Evolutionary conservation across 2,888 invertebrate species (phyloP), one percentile per base, ranked within the genome.

Genomic region (Apoderus coryli): DNA sequence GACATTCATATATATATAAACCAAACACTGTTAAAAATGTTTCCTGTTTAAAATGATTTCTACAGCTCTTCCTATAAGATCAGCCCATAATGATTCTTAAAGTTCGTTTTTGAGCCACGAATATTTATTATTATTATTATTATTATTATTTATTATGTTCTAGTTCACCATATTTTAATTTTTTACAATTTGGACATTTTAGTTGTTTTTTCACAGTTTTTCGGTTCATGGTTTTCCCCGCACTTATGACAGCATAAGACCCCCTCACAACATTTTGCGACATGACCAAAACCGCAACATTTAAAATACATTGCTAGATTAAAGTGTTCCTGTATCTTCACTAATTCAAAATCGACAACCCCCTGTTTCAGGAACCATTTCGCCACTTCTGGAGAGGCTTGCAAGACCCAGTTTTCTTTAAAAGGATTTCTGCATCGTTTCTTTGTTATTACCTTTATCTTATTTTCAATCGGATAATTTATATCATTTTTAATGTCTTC

Each of bases 401-500:
- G n/a, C 12, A 31, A 10, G 12, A 27, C 13, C 31, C 26, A 31
- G 12, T 31, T 31, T 31, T 26, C 31, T 14, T 31, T 31, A 16
- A 7, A 4, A 2, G 9, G 4, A 19, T 31, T 31, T 25, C 31
- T 14, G 19, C 24, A 31, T 25, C 10, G 15, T 3, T 25, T 31
- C 13, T 25, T 31, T 4, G 16, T 14, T 4, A 31, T 14, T 10
- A 31, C 12, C 15, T 31, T 26, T 12, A 16, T 31, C 22, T 26
- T 9, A 13, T 16, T 19, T 9, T 10, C 10, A 16, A 27, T 22
- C 11, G 14, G 25, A 15, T 25, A 10, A 10, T 10, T 14, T 3
- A 31, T 12, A 11, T 31, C 15, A 11, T 4, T 6, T 26, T 26
- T 26, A 6, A 31, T 16, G 25, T 31, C 16, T 4, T n/a, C 23